A percentile compares a stretch with the other conserved stretches of the same genome.
Conservation (phyloP, 92 coral and sea anemone genomes). For the Zoanthus solanderi region DNA sequence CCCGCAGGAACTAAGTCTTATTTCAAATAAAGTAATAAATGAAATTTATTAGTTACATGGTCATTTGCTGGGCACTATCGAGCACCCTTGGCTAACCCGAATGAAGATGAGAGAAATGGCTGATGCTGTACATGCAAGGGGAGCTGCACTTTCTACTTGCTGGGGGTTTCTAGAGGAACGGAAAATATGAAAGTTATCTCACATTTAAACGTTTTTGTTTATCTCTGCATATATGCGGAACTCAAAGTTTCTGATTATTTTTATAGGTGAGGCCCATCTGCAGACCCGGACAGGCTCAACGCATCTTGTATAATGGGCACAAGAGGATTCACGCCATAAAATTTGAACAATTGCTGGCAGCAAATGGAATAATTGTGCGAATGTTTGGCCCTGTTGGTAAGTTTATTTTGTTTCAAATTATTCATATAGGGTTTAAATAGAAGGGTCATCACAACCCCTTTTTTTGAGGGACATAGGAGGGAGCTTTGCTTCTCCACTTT, state of each 20-base stretch:
- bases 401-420: slow-evolving; percentile 8
- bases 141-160: slow-evolving; percentile 55
- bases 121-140: slow-evolving; percentile 52
- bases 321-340: slow-evolving; percentile 53
- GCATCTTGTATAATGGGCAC: slow-evolving; percentile 55
- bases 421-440: background rate
- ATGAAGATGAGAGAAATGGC: slow-evolving; percentile 53
- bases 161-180: slow-evolving; percentile 50
- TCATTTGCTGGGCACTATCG: slow-evolving; percentile 52
- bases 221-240: background rate
- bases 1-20: slow-evolving; percentile 47
- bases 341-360: slow-evolving; percentile 54
- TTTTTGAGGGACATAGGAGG: background rate
- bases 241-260: slow-evolving; percentile 1
- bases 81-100: slow-evolving; percentile 53
- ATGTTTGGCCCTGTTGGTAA: slow-evolving; percentile 26
- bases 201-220: slow-evolving; percentile 18
- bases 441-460: slow-evolving; percentile 7
- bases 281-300: slow-evolving; percentile 51
- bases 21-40: slow-evolving; percentile 43
- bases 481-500: slow-evolving; percentile 19
- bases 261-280: slow-evolving; percentile 53
- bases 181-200: slow-evolving; percentile 13
- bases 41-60: slow-evolving; percentile 48
- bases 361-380: slow-evolving; percentile 47